A percentile compares a stretch with the other conserved stretches of the same genome.
phyloP scores from a whole-genome alignment of 2,113 vertebrate genomes.

The Terrapene triunguis region DNA sequence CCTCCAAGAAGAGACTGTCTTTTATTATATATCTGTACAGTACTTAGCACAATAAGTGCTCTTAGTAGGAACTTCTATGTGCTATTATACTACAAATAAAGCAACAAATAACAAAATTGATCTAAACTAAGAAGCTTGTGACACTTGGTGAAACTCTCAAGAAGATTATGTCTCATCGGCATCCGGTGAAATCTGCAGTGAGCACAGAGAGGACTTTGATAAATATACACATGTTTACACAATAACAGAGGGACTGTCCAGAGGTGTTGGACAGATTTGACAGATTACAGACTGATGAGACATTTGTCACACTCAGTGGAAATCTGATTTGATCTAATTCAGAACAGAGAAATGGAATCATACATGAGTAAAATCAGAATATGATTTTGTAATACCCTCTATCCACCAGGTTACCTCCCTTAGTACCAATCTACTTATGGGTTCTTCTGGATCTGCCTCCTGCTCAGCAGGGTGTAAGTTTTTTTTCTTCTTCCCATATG shows the following conservation, averaged over 20 bases:
- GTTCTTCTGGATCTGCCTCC: no score
- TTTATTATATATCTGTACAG: no score
- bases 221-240: not conserved
- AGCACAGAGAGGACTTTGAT: not conserved
- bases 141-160: not conserved
- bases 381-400: not conserved
- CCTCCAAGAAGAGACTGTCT: no score
- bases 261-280: not conserved
- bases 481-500: no score
- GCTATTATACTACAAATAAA: not conserved
- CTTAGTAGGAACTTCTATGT: not conserved
- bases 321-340: not conserved
- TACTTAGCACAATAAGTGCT: not conserved
- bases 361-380: fast-evolving
- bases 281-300: not conserved
- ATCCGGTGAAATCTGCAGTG: not conserved
- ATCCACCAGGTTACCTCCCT: no score
- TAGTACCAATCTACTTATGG: no score
- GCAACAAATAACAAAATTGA: not conserved
- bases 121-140: not conserved
- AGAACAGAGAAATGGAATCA: not conserved
- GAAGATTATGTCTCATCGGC: not conserved
- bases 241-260: not conserved
- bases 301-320: not conserved
- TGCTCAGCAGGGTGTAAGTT: no score